Base-by-base conservation (phyloP, 92 coral and sea anemone genomes). In the Actinostola sp. region DNA sequence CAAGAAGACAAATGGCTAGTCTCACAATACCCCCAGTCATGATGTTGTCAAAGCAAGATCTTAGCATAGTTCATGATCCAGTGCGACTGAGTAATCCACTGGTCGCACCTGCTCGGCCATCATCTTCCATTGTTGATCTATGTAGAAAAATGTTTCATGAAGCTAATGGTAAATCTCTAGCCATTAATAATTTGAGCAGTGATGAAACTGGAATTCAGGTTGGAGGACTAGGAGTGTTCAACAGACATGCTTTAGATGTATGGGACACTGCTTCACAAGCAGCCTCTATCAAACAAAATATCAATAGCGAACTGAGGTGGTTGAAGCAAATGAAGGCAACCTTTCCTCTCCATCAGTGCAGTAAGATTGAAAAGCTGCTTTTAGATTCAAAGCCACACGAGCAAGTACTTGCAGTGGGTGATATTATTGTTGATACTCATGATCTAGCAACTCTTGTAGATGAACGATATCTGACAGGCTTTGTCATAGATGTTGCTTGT, bases 211-310 rank as follows among this genome's bases (percentile, higher is more conserved):
- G 78, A 16, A 64, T 83, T 19, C 66, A 62, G 28, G 24, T 76
- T 33, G 88, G 83, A 50, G 51, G 66, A 45, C 73, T 70, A 25
- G 88, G 88, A 62, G 73, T 66, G 39, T 83, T 83, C 61, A 45
- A 65, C 67, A 28, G 59, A 26, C 59, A 33, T 16, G 59, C 83
- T 21, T n/a, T 75, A 25, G 78, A 77, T 42, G 67, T 82, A 57
- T 82, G 82, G 87, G 71, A 28, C 30, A 69, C 41, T 17, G 88
- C 83, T 16, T 43, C 16, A 34, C 46, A 28, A 29, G 83, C 79
- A 10, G 61, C 82, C 1, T 11, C 61, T 3, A 33, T 61, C 32
- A 44, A 32, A 13, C 33, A 27, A 6, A 67, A 54, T 41, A 56
- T 83, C 36, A 26, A 63, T 12, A 73, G 72, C 29, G 79, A 83